Percentiles rank a stretch among this genome's conserved stretches.
Conservation (phyloP, 1,140 invertebrate genomes). For the Watersipora subatra region DNA sequence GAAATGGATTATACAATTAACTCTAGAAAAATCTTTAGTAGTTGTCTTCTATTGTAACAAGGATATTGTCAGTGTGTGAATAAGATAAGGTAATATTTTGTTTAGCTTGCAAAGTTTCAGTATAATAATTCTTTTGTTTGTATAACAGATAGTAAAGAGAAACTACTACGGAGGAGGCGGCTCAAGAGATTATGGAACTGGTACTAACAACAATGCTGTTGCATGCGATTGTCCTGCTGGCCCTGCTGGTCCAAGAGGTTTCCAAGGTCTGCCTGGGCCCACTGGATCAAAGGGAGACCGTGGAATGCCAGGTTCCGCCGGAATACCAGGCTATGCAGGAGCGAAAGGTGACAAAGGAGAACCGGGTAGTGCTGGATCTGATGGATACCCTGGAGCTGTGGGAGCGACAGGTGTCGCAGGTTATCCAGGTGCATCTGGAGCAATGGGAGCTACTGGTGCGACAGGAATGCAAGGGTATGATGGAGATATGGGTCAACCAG, state of each 20-base stretch:
- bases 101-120: too few relatives aligned
- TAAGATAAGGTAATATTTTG: too few relatives aligned
- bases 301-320: neutral
- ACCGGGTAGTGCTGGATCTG: neutral
- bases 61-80: too few relatives aligned
- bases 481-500: neutral
- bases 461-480: neutral
- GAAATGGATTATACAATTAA: too few relatives aligned
- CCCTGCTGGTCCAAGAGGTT: conserved; percentile 6
- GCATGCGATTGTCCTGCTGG: conserved; percentile 3
- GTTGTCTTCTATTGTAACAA: too few relatives aligned
- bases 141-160: too few relatives aligned
- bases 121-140: too few relatives aligned
- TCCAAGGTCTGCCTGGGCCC: neutral
- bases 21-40: too few relatives aligned
- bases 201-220: neutral
- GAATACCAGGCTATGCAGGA: neutral
- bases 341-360: neutral
- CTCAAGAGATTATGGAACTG: neutral
- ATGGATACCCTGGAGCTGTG: neutral
- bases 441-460: neutral
- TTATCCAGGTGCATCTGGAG: conserved; percentile 5
- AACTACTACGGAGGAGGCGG: neutral
- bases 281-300: neutral
- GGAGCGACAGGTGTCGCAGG: neutral